Conservation (phyloP, 2,113 vertebrate species). For the Cacatua alba region DNA sequence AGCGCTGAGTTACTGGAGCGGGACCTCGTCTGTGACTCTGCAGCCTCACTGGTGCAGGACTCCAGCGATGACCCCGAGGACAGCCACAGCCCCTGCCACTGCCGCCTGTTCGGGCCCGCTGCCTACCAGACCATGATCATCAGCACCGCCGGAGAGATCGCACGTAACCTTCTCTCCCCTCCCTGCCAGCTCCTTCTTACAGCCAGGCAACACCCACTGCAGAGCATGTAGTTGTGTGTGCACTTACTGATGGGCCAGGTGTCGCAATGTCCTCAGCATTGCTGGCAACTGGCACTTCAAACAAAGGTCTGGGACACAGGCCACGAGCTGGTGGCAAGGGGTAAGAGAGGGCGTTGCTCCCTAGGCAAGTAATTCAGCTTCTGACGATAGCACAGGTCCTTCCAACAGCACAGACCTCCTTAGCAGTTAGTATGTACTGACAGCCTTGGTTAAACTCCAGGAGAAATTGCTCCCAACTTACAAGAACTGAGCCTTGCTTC, state of each 20-base stretch:
- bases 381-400: neutral
- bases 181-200: neutral
- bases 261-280: accelerated
- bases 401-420: neutral
- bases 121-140: conserved; percentile 92
- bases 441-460: neutral
- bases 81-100: conserved; percentile 79
- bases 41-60: neutral
- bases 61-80: conserved; percentile 50
- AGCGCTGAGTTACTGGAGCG: conserved; percentile 89
- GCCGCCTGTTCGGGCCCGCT: conserved; percentile 76
- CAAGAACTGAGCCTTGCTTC: neutral
- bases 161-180: conserved; percentile 71
- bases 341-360: neutral
- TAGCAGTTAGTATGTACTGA: neutral
- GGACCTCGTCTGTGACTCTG: conserved; percentile 81
- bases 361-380: neutral
- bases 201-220: neutral
- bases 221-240: neutral
- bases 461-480: neutral
- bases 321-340: neutral
- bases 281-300: neutral
- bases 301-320: neutral
- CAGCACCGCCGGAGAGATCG: conserved; percentile 89
- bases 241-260: neutral